phyloP scores from a whole-genome alignment of 2,797 vertebrate genomes.

The Poecile montanus region DNA sequence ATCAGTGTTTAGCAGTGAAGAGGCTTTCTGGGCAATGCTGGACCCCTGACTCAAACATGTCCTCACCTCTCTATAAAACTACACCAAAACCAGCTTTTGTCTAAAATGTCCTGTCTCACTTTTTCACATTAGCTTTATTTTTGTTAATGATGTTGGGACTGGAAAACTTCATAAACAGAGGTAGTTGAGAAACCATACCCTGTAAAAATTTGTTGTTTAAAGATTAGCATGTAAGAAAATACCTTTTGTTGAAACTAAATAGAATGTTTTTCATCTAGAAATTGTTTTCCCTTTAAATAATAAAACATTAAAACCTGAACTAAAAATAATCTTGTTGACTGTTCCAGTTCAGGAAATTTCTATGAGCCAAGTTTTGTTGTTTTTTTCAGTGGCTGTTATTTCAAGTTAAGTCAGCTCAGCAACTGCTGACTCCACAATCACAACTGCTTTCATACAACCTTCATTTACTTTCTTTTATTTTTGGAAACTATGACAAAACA shows the following conservation, averaged over 20 bases:
- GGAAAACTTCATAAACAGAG: not conserved
- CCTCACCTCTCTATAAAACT: not conserved
- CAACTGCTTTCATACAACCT: not conserved
- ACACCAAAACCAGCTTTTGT: not conserved
- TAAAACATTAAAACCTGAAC: conserved; percentile 16
- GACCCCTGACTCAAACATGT: not conserved
- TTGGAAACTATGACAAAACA: conserved; percentile 8
- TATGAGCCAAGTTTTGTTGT: not conserved
- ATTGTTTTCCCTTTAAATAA: conserved; percentile 8
- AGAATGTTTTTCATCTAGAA: not conserved
- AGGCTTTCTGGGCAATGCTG: not conserved
- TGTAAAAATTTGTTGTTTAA: not conserved
- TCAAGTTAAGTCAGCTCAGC: conserved; percentile 13
- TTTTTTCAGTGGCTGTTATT: conserved; percentile 19
- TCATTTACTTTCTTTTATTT: conserved; percentile 15
- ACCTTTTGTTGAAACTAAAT: not conserved
- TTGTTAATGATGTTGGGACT: not conserved
- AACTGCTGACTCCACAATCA: conserved; percentile 30
- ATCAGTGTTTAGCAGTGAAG: not conserved
- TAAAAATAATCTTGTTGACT: conserved; percentile 47
- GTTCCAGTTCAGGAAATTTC: conserved; percentile 48
- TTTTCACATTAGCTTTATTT: not conserved
- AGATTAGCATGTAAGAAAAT: not conserved
- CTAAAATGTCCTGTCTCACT: not conserved
- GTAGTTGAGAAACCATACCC: not conserved